A percentile compares a stretch with the other conserved stretches of the same genome.
phyloP scores from a whole-genome alignment of 2,113 vertebrate genomes.

The Loxodonta africana region DNA sequence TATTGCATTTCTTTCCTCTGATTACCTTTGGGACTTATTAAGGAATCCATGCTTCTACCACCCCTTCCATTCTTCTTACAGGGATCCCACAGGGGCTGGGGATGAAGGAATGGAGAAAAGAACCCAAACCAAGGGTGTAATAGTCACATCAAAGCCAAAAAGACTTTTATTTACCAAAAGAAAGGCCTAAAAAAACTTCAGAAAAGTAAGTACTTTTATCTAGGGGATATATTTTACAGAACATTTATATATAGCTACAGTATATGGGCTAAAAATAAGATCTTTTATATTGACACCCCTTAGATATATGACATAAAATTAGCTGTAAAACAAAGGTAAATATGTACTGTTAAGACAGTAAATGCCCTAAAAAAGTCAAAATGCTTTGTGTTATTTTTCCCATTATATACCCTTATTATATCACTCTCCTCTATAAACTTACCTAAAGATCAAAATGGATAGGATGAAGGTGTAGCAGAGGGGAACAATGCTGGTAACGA shows the following conservation, averaged over 20 bases:
- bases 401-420: neutral
- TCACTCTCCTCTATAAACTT: neutral
- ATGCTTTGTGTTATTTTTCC: neutral
- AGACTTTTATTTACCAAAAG: constrained; percentile 83
- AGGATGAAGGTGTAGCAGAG: neutral
- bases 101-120: constrained; percentile 80
- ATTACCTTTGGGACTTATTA: constrained; percentile 93
- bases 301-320: neutral
- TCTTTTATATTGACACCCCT: constrained; percentile 73
- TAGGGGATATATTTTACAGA: constrained; percentile 79
- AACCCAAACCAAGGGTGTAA: constrained; percentile 85
- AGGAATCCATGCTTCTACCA: constrained; percentile 82
- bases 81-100: constrained; percentile 74
- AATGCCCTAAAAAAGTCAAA: neutral
- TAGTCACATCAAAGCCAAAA: constrained; percentile 90
- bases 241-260: constrained; percentile 72
- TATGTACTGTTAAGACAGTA: neutral
- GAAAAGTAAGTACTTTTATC: constrained; percentile 86
- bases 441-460: neutral
- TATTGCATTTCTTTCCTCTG: constrained; percentile 88
- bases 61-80: constrained; percentile 66
- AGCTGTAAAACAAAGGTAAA: constrained; percentile 63
- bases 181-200: constrained; percentile 84
- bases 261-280: constrained; percentile 75
- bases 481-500: neutral